These are phyloP conservation scores for Emydura subglobosa DNA, from an alignment of 2,113 vertebrate genomes.

Conservation along the genomic window DNA sequence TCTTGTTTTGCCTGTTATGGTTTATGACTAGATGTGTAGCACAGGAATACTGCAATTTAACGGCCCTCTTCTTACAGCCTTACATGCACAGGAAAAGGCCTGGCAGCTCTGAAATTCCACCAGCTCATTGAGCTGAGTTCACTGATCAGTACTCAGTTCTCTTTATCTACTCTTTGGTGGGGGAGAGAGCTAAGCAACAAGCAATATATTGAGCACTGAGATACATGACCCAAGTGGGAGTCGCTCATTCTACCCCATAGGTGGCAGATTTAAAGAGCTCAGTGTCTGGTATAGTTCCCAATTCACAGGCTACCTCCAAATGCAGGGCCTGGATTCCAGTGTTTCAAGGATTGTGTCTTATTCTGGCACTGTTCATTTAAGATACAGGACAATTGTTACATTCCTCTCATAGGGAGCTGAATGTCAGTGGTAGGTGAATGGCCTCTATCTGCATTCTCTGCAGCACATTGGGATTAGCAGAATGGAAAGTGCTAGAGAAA, in stretches of 20 bases:
- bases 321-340: not conserved
- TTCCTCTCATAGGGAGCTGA: not conserved
- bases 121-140: not conserved
- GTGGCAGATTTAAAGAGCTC: rapidly evolving
- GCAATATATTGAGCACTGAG: not conserved
- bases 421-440: not conserved
- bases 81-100: not conserved
- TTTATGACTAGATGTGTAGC: not conserved
- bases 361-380: not conserved
- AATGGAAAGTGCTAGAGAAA: not conserved
- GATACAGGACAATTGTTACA: not conserved
- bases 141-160: not conserved
- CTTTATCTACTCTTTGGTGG: not conserved
- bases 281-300: not conserved
- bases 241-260: not conserved
- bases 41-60: not conserved
- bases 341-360: rapidly evolving
- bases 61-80: not conserved
- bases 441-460: rapidly evolving
- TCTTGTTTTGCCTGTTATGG: not conserved
- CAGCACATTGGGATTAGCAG: not conserved
- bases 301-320: not conserved
- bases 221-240: rapidly evolving
- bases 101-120: not conserved
- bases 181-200: not conserved